Base-by-base conservation (phyloP, 2,888 invertebrate genomes). In the Agonum fuliginosum region DNA sequence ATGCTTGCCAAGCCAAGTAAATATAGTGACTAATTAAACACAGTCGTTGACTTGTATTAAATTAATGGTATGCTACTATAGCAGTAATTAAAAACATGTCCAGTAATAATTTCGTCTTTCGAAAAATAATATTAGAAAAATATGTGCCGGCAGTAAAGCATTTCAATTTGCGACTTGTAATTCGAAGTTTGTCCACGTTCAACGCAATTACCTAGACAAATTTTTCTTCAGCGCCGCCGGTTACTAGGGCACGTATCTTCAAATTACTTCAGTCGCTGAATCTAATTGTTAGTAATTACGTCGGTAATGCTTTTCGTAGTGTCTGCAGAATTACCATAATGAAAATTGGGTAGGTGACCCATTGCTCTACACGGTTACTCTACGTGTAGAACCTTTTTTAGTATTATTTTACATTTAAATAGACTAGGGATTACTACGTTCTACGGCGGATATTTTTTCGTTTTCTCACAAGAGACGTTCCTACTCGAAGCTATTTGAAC, bases 241-340 rank as follows among this genome's bases (percentile, higher is more conserved):
- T 48, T 75, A 30, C 67, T 65, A 30, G 51, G 48, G 51, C 75
- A 75, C 75, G 75, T 75, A 75, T 75, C 75, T 75, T 75, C 75
- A 75, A 75, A 75, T 75, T 75, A 75, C 75, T 75, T 75, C 48
- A 67, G 75, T 67, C 75, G 75, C 48, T 48, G 67, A 75, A 75
- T 75, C 67, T 75, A 75, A 75, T 75, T 75, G 75, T 75, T 75
- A 65, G 75, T 58, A 75, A 75, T 75, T 75, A 67, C 67, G 65
- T 14, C 37, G 24, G 67, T 75, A 75, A 75, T 75, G 75, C 67
- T 54, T 30, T 34, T 37, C 48, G 48, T 67, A 65, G 54, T 75
- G 37, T 20, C 30, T 67, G 51, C 14, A 46, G 48, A 48, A 75
- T 75, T 75, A 75, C 67, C 75, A 75, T 75, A 67, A 75, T 75